A percentile compares a stretch with the other conserved stretches of the same genome.
phyloP scores from a whole-genome alignment of 2,888 invertebrate genomes.

The Chaetoderma sp. region DNA sequence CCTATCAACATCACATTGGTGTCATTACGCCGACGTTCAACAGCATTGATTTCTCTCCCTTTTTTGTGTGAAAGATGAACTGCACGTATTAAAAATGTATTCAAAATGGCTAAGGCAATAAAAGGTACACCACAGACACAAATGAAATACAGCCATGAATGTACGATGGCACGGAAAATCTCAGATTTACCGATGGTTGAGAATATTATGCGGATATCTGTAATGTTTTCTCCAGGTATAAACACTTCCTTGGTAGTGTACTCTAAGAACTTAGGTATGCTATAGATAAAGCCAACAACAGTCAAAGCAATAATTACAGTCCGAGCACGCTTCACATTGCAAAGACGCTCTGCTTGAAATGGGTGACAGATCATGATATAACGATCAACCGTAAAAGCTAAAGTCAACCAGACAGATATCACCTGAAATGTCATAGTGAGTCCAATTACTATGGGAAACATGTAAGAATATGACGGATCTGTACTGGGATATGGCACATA shows the following conservation, averaged over 20 bases:
- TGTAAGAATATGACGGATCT: conserved; percentile 48
- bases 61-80: conserved; percentile 61
- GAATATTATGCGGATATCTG: conserved; percentile 33
- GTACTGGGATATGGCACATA: conserved; percentile 38
- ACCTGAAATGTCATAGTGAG: conserved; percentile 65
- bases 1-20: conserved; percentile 69
- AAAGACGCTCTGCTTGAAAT: conserved; percentile 63
- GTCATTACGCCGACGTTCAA: conserved; percentile 65
- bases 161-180: conserved; percentile 59
- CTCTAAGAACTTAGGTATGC: conserved; percentile 66
- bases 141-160: conserved; percentile 65
- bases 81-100: conserved; percentile 64
- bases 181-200: conserved; percentile 56
- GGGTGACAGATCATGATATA: conserved; percentile 70
- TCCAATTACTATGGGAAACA: conserved; percentile 65
- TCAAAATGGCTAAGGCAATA: conserved; percentile 64
- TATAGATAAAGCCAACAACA: conserved; percentile 58
- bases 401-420: conserved; percentile 66
- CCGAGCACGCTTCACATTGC: conserved; percentile 57
- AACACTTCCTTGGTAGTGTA: conserved; percentile 48
- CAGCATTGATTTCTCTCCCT: conserved; percentile 60
- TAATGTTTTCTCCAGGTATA: conserved; percentile 30
- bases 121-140: conserved; percentile 68
- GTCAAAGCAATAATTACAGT: conserved; percentile 55
- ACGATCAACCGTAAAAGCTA: conserved; percentile 68